Evolutionary conservation across 2,888 invertebrate genomes (phyloP).

Genomic region (Idaea aversata): DNA sequence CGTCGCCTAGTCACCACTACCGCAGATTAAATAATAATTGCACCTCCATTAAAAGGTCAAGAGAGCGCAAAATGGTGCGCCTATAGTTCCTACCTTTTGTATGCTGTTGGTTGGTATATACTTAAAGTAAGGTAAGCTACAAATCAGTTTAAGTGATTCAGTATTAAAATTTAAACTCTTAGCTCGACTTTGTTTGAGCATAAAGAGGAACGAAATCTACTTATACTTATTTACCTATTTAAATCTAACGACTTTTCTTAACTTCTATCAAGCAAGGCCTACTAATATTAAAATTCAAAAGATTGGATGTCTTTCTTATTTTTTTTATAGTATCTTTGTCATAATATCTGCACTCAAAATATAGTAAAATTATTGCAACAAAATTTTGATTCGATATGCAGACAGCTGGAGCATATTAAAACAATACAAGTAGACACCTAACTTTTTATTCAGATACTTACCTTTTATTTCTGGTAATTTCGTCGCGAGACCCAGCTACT

Average conservation of each 20-base stretch:
- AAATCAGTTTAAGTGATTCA: neutral
- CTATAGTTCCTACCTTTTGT: constrained; percentile 28
- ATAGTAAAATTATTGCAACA: neutral
- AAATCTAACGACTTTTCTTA: no score
- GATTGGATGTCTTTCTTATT: neutral
- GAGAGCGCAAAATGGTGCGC: constrained; percentile 45
- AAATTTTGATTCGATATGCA: neutral
- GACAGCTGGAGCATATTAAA: neutral
- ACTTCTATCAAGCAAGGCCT: no score
- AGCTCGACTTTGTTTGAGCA: neutral
- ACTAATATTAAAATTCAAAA: neutral
- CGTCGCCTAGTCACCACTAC: constrained; percentile 37
- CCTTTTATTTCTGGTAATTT: no score
- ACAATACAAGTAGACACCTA: no score
- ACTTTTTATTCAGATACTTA: no score
- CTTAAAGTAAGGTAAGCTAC: neutral
- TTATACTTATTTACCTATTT: no score
- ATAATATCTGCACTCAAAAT: neutral
- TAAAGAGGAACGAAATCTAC: neutral
- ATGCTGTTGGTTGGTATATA: constrained; percentile 4
- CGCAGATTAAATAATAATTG: constrained; percentile 58
- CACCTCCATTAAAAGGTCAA: constrained; percentile 46
- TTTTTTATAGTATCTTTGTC: neutral
- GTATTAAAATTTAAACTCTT: neutral
- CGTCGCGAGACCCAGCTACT: no score